These are phyloP conservation scores for Scolanthus callimorphus DNA, from an alignment of 92 coral and sea anemone genomes.

Conservation along the genomic window DNA sequence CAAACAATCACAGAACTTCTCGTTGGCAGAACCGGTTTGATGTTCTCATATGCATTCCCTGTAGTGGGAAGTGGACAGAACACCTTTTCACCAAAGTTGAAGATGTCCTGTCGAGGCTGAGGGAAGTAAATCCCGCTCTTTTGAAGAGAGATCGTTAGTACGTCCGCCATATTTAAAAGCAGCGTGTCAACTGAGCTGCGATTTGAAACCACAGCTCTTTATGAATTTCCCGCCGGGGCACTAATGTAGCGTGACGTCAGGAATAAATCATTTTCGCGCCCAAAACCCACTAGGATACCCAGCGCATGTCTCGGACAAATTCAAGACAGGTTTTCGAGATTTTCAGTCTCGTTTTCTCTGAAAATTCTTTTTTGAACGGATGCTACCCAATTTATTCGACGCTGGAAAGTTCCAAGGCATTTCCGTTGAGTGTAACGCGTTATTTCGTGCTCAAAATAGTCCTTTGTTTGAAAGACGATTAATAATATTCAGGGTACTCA, in stretches of 20 bases:
- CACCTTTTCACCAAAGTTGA: conserved; percentile 58
- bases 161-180: conserved; percentile 99
- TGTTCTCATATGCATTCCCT: conserved; percentile 34
- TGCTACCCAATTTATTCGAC: no score
- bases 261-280: conserved; percentile 42
- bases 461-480: not conserved
- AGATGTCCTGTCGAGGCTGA: conserved; percentile 64
- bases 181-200: conserved; percentile 17
- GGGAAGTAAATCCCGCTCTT: conserved; percentile 88
- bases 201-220: conserved; percentile 27
- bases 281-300: conserved; percentile 5
- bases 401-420: conserved; percentile 1
- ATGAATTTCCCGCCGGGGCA: conserved; percentile 84
- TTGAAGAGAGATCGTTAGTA: conserved; percentile 77
- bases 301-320: no score
- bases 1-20: conserved; percentile 84
- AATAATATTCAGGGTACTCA: not conserved
- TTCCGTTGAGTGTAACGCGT: not conserved
- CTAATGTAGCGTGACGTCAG: conserved; percentile 61
- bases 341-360: no score
- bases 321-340: no score
- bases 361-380: no score
- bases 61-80: conserved; percentile 69
- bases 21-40: conserved; percentile 46
- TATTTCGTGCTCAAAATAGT: conserved; percentile 1